Percentiles rank a stretch among this genome's conserved stretches.
Evolutionary conservation across 2,888 invertebrate genomes (phyloP).

Genomic region (Drosophila bunnanda): DNA sequence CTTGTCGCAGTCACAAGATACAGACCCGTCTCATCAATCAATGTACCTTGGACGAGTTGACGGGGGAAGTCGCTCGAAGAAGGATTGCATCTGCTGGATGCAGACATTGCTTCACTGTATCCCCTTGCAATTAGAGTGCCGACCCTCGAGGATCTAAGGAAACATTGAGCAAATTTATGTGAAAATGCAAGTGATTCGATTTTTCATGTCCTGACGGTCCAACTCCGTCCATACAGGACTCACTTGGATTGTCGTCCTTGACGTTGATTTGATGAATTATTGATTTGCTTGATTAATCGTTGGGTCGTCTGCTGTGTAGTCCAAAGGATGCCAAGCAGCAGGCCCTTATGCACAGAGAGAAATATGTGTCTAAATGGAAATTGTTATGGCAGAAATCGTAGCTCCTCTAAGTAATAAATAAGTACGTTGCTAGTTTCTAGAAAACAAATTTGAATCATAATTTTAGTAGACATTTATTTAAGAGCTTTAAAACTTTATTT

Average conservation of each 20-base stretch:
- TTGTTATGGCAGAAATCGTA: too few species aligned
- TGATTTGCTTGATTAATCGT: conserved; percentile 76
- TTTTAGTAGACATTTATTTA: too few species aligned
- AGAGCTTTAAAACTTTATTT: background rate
- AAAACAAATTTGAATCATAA: background rate
- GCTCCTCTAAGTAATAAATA: background rate
- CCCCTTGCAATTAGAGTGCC: conserved; percentile 39
- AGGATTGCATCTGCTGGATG: conserved; percentile 46
- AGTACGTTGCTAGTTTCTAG: background rate
- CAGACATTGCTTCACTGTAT: conserved; percentile 8
- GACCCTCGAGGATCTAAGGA: background rate
- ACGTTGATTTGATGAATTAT: conserved; percentile 73
- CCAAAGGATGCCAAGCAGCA: background rate
- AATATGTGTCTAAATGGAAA: background rate
- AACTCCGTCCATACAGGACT: conserved; percentile 11
- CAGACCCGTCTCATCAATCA: conserved; percentile 38
- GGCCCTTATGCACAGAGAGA: background rate
- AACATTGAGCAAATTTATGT: conserved; percentile 64
- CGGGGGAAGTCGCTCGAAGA: conserved; percentile 8
- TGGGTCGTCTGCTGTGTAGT: conserved; percentile 28
- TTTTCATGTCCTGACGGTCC: conserved; percentile 47
- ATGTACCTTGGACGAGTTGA: conserved; percentile 4
- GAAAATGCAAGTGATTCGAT: conserved; percentile 70
- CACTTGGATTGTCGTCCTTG: conserved; percentile 46
- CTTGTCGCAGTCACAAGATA: conserved; percentile 30